These are phyloP conservation scores for Dione juno DNA, from an alignment of 2,888 invertebrate genomes.

Conservation along the genomic window DNA sequence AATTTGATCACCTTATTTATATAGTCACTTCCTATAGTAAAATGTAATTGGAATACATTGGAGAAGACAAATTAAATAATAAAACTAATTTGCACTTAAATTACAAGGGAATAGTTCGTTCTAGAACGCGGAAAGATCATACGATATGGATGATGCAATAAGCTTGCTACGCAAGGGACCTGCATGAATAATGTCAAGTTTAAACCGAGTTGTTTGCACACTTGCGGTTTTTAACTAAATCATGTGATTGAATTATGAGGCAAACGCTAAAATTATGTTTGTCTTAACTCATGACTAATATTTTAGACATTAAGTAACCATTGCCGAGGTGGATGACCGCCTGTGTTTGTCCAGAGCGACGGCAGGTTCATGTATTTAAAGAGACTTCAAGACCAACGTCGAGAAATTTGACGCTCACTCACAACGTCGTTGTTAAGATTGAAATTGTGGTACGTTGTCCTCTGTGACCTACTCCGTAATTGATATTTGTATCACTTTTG, in stretches of 20 bases:
- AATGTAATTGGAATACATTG: background rate
- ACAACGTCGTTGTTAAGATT: conserved; percentile 41
- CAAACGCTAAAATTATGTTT: conserved; percentile 68
- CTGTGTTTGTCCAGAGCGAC: conserved; percentile 65
- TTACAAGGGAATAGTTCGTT: conserved; percentile 3
- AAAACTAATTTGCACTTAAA: background rate
- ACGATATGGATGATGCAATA: conserved; percentile 50
- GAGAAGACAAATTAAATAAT: background rate
- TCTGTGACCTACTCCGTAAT: conserved; percentile 51
- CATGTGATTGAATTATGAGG: conserved; percentile 59
- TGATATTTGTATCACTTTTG: conserved; percentile 52
- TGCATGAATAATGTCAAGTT: conserved; percentile 55
- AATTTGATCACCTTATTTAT: conserved; percentile 65
- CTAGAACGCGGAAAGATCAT: conserved; percentile 33
- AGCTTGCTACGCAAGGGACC: conserved; percentile 38
- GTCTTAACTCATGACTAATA: conserved; percentile 71
- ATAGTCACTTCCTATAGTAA: conserved; percentile 50
- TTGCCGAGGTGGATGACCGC: conserved; percentile 74
- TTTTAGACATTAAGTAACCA: conserved; percentile 75
- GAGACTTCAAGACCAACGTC: conserved; percentile 50
- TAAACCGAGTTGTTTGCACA: conserved; percentile 50
- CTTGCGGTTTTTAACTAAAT: conserved; percentile 60
- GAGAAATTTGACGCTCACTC: conserved; percentile 55
- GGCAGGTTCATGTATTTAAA: conserved; percentile 66
- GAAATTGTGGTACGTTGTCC: conserved; percentile 59